Evolutionary conservation across 2,888 invertebrate genomes (phyloP), one percentile per base, ranked within the genome.

Genomic region (Drosophila histrio): DNA sequence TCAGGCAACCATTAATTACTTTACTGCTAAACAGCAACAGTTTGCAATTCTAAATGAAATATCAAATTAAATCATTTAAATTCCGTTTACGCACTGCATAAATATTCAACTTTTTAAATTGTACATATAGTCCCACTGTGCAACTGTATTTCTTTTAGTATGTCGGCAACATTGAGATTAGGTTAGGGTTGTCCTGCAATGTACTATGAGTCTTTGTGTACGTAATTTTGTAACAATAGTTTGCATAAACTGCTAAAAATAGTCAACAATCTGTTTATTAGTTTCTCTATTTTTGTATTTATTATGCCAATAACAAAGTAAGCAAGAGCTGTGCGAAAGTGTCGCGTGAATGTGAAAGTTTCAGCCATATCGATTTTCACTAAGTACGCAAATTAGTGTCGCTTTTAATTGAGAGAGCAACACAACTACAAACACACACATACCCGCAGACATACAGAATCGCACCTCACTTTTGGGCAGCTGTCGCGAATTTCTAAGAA

Each of bases 141-240:
- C 73, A 3, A 19, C 53, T 41, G 62, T 21, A 11, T 36, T 36
- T 46, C 52, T 57, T 54, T 68, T 38, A 73, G 64, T 65, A 57
- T 58, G 84, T 77, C 77, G 81, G 58, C 73, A 82, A 76, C 56
- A 61, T 78, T 60, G 76, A 60, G 67, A 70, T 87, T 81, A 78
- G 87, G 85, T 87, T 87, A 87, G 79, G 78, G 81, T 81, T 87
- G 82, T 67, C 60, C 70, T 54, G 44, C 24, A 36, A 47, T 60
- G 22, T 30, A n/a, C n/a, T n/a, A 21, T 32, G n/a, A 52, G 22
- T 32, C 24, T 56, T 39, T 56, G 62, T 49, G 60, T 46, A 21
- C 28, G 38, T 39, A 24, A 54, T 72, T 67, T 73, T 77, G 43
- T 64, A 59, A 69, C 50, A 59, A 49, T 58, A 59, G 44, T 56